phyloP scores from a whole-genome alignment of 2,888 invertebrate genomes.

The Drosophila neotestacea region DNA sequence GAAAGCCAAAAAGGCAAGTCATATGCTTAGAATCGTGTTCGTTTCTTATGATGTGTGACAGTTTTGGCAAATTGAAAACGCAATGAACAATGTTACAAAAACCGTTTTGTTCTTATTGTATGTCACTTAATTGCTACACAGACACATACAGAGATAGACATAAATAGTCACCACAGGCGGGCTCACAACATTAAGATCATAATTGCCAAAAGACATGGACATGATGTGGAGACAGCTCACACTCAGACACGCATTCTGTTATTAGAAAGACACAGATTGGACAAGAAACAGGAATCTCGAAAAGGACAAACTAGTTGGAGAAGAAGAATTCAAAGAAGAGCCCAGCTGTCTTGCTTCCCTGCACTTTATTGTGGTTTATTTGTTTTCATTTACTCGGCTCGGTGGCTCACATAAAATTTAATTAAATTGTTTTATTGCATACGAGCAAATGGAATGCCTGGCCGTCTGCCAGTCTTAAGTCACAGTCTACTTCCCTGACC shows the following conservation, averaged over 20 bases:
- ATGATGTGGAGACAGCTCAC: constrained; percentile 14
- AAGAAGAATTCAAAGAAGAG: constrained; percentile 12
- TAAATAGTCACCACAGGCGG: constrained; percentile 18
- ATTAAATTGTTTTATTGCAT: constrained; percentile 79
- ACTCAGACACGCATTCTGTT: constrained; percentile 16
- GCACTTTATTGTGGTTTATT: constrained; percentile 76
- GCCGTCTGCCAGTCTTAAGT: constrained; percentile 42
- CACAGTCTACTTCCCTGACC: constrained; percentile 5
- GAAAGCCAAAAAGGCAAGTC: not conserved
- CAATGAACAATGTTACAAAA: constrained; percentile 21
- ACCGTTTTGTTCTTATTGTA: constrained; percentile 19
- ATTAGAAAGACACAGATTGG: constrained; percentile 45
- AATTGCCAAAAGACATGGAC: constrained; percentile 56
- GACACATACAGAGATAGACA: not conserved
- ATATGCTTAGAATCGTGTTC: constrained; percentile 2
- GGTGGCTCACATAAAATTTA: constrained; percentile 71
- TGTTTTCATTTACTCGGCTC: constrained; percentile 73
- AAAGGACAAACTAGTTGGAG: not conserved
- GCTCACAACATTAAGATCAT: constrained; percentile 43
- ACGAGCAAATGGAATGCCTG: constrained; percentile 60
- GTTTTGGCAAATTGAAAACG: constrained; percentile 64
- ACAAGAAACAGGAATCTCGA: constrained; percentile 29
- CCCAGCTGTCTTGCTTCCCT: constrained; percentile 46
- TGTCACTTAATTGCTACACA: constrained; percentile 36
- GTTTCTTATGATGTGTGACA: constrained; percentile 55